Base-by-base conservation (phyloP, 2,888 invertebrate genomes). In the Exocentrus adspersus region DNA sequence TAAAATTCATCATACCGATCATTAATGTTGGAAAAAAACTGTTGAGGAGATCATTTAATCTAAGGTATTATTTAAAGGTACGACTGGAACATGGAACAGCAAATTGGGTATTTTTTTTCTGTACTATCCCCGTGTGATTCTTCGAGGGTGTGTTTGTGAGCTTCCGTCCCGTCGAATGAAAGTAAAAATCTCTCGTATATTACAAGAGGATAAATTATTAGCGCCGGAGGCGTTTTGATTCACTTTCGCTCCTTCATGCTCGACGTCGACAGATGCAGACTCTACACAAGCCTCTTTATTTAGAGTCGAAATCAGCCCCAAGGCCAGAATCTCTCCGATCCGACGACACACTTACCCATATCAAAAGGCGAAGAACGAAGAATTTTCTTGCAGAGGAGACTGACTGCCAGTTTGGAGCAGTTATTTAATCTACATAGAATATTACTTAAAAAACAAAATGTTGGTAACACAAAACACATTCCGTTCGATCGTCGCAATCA, bases 261-360 rank as follows among this genome's bases (percentile, higher is more conserved):
- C 24, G 24, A 45, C 59, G 60, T 64, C 62, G 14, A 37, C 37
- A 64, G 64, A 62, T 64, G 62, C 62, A n/a, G n/a, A n/a, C n/a
- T n/a, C n/a, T n/a, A n/a, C n/a, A 52, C 57, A 48, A 56, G 62
- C 60, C 60, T 68, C 60, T 59, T 46, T 57, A 66, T 68, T 68
- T 63, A 60, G 70, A 66, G 21, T 61, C 54, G 67, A 70, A 69
- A 72, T 65, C 64, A 2, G 62, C 65, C 71, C 48, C 17, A 20
- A 56, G 71, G 63, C 56, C 14, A 58, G 58, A 68, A 71, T 72
- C 68, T 72, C 70, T 68, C 62, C 62, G 21, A 16, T 58, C 53
- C 53, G 57, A 61, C 62, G 73, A 62, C 71, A 69, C 52, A 73
- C 69, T 72, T 73, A 72, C 70, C 70, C 68, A 69, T 67, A 70